Conservation (phyloP, 1,140 invertebrate genomes). For the Lanistes nyassanus region DNA sequence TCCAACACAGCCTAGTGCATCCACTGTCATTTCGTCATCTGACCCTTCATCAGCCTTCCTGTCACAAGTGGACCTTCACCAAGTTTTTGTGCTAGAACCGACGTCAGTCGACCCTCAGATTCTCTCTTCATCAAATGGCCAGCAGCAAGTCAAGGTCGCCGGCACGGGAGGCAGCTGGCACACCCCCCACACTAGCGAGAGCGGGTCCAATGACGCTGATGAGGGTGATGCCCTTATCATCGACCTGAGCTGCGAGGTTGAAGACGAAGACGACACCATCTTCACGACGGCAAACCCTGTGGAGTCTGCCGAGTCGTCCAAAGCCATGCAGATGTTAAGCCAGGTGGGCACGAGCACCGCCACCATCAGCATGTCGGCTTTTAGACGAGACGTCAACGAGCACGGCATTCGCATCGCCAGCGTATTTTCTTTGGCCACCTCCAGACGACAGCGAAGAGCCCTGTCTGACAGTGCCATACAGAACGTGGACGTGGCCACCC, state of each 20-base stretch:
- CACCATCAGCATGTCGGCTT: not conserved
- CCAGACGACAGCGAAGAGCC: not conserved
- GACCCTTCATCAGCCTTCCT: too few relatives aligned
- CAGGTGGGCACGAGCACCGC: not conserved
- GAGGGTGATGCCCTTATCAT: slow-evolving; percentile 6
- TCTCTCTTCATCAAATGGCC: not conserved
- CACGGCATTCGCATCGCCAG: slow-evolving; percentile 12
- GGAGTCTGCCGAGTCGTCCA: too few relatives aligned
- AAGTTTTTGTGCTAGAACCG: slow-evolving; percentile 16
- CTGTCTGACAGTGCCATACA: slow-evolving; percentile 20
- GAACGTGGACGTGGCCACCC: not conserved
- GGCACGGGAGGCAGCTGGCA: slow-evolving; percentile 8
- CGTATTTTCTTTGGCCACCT: slow-evolving; percentile 13
- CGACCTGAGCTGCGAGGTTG: slow-evolving; percentile 10
- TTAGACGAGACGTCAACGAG: not conserved
- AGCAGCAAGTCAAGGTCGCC: not conserved
- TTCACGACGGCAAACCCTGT: slow-evolving; percentile 1
- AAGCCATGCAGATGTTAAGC: too few relatives aligned
- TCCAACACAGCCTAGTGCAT: too few relatives aligned
- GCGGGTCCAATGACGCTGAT: slow-evolving; percentile 8
- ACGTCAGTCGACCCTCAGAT: not conserved
- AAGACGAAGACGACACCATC: slow-evolving; percentile 6
- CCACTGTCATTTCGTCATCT: too few relatives aligned
- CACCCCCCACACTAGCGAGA: slow-evolving; percentile 12
- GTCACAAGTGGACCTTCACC: slow-evolving; percentile 11